Evolutionary conservation across 2,888 invertebrate genomes (phyloP).

Genomic region (Pharmacophagus antenor): DNA sequence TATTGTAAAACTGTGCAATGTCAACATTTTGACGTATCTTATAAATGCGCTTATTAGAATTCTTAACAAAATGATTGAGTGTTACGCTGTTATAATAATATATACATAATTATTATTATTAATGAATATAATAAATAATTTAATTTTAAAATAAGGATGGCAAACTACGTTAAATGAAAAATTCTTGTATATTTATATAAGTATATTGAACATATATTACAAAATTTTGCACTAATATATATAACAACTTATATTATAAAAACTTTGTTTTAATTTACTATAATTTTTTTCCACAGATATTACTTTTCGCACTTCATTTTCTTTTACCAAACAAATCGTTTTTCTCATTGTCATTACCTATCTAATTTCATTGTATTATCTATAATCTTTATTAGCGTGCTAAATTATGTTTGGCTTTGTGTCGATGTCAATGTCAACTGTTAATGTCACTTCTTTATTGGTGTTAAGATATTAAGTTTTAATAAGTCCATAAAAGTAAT

Average conservation of each 20-base stretch:
- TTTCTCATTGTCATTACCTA: background rate
- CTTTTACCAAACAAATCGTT: no score
- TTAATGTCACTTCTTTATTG: background rate
- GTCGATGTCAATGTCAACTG: constrained; percentile 1
- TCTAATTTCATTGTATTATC: background rate
- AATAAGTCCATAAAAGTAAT: constrained; percentile 5
- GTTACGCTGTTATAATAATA: background rate
- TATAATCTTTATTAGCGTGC: background rate
- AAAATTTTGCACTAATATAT: background rate
- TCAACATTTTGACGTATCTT: background rate
- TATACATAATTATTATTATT: background rate
- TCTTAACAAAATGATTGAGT: background rate
- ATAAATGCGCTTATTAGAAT: background rate
- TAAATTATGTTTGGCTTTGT: background rate
- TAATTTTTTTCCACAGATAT: no score
- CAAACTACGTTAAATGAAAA: no score
- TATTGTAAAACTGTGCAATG: background rate
- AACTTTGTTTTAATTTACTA: no score
- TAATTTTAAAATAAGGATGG: no score
- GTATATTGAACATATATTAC: background rate
- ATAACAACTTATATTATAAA: no score
- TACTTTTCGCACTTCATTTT: background rate
- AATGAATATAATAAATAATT: background rate
- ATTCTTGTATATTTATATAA: no score
- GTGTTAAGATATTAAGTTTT: background rate